Conservation (phyloP, 2,113 vertebrate species). For the Dipodomys stephensi region DNA sequence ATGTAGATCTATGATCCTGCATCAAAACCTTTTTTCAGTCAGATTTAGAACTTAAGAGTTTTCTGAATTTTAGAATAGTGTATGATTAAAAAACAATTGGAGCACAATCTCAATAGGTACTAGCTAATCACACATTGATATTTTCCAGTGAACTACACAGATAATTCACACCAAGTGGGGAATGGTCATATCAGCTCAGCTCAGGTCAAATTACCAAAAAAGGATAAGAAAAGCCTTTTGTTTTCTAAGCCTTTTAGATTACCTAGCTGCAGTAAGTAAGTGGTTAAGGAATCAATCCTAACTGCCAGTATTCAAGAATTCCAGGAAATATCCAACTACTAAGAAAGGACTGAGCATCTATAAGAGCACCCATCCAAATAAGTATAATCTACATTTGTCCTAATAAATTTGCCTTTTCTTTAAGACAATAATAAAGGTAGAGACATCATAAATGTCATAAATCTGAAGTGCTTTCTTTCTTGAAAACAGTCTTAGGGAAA, state of each 20-base stretch:
- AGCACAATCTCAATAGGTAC: not conserved
- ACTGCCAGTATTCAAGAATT: not conserved
- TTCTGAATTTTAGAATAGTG: slow-evolving; percentile 25
- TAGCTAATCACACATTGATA: slow-evolving; percentile 45
- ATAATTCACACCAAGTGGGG: slow-evolving; percentile 35
- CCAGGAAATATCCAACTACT: not conserved
- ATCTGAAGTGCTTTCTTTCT: slow-evolving; percentile 47
- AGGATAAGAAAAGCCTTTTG: not conserved
- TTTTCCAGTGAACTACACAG: not conserved
- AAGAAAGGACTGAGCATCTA: not conserved
- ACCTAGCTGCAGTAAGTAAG: not conserved
- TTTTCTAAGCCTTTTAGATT: slow-evolving; percentile 15
- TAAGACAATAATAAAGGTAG: slow-evolving; percentile 18
- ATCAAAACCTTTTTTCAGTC: not conserved
- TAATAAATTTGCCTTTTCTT: not conserved
- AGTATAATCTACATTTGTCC: not conserved
- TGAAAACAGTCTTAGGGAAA: slow-evolving; percentile 45
- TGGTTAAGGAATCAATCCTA: not conserved
- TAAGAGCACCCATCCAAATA: slow-evolving; percentile 20
- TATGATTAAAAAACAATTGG: too few relatives aligned
- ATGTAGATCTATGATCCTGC: not conserved
- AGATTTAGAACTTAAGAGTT: slow-evolving; percentile 45
- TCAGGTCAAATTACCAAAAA: slow-evolving; percentile 21
- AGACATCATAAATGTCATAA: slow-evolving; percentile 44
- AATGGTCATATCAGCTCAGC: slow-evolving; percentile 9